Evolutionary conservation across 2,113 vertebrate genomes (phyloP).

Genomic region (Chionodraco myersi): DNA sequence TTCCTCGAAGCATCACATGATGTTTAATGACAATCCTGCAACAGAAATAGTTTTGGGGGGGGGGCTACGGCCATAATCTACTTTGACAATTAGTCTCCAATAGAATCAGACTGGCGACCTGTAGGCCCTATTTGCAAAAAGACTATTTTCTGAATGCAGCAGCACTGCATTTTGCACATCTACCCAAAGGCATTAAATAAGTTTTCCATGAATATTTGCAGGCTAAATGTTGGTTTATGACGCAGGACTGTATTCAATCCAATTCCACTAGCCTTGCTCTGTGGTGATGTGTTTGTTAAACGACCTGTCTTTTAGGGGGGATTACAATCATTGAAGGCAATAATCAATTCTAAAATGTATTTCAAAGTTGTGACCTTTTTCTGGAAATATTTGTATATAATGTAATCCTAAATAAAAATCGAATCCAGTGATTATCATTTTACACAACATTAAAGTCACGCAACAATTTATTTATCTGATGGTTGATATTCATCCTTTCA

Average conservation of each 20-base stretch:
- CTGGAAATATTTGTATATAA: neutral
- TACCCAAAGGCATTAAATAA: neutral
- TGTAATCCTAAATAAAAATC: neutral
- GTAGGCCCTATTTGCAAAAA: neutral
- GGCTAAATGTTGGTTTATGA: neutral
- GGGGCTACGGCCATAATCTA: constrained; percentile 23
- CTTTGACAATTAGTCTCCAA: constrained; percentile 1
- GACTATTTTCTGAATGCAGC: constrained; percentile 1
- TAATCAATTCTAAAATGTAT: neutral
- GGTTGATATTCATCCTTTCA: neutral
- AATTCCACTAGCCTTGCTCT: neutral
- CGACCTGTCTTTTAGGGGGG: too few species aligned
- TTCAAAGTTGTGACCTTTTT: too few species aligned
- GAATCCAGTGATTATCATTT: neutral
- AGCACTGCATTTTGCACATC: neutral
- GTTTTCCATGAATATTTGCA: neutral
- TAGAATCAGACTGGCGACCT: neutral
- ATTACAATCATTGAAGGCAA: too few species aligned
- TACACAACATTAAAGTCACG: neutral
- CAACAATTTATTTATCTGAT: neutral
- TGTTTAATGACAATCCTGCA: neutral
- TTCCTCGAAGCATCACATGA: neutral
- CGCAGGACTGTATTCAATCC: neutral
- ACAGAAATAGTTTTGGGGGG: constrained; percentile 3
- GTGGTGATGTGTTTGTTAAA: neutral